Evolutionary conservation across 2,797 vertebrate species (phyloP).

Genomic region (Leuciscus waleckii): DNA sequence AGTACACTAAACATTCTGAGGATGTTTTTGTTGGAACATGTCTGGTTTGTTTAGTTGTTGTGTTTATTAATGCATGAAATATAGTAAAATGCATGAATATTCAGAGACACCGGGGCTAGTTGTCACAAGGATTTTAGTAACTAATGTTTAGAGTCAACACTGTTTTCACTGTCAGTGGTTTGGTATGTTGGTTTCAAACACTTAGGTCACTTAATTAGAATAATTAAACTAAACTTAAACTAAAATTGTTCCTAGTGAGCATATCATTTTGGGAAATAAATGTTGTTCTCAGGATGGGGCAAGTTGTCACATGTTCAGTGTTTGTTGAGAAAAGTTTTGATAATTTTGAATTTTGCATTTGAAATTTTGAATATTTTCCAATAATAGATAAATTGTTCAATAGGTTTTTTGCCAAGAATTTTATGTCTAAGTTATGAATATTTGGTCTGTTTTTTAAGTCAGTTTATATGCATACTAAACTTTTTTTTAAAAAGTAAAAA

Average conservation of each 20-base stretch:
- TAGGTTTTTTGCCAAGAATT: neutral
- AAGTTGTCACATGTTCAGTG: neutral
- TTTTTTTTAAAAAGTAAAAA: no score
- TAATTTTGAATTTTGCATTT: neutral
- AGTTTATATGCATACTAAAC: neutral
- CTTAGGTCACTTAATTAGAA: neutral
- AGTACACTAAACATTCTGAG: conserved; percentile 20
- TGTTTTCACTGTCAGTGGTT: neutral
- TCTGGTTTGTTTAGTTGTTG: neutral
- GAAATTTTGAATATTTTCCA: neutral
- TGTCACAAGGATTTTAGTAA: neutral
- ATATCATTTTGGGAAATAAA: neutral
- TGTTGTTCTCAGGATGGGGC: neutral
- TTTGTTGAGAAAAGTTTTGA: no score
- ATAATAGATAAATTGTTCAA: neutral
- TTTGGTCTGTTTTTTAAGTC: neutral
- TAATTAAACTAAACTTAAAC: neutral
- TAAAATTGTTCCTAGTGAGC: no score
- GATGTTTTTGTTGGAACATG: neutral
- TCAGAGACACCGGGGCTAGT: neutral
- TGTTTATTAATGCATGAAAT: neutral
- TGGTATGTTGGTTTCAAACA: neutral
- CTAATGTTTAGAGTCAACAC: neutral
- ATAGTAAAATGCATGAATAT: neutral
- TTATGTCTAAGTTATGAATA: neutral